Base-by-base conservation (phyloP, 2,797 vertebrate genomes). In the Tauraco hartlaubi region DNA sequence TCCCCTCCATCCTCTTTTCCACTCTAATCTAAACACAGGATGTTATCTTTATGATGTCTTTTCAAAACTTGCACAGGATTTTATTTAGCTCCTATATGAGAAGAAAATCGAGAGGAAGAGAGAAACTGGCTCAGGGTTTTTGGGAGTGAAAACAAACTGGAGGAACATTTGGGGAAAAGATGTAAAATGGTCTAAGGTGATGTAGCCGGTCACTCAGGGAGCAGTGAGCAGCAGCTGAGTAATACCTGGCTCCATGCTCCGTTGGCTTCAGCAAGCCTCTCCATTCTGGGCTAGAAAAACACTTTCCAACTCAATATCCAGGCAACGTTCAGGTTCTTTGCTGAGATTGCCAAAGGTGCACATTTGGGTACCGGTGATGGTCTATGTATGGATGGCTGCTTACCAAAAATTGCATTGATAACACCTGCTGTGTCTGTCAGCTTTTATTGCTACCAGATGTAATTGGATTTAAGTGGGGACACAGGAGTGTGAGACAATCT, bases 351-450 rank as follows among this genome's bases (percentile, higher is more conserved):
- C 94, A 86, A 94, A 81, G 88, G 73, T 91, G 51, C 69, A 82
- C 92, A 52, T 83, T 87, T 88, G 95, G 79, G 90, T 92, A 25
- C 43, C 6, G 2, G 69, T 59, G 66, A 74, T 69, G 77, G 62
- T 66, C 85, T 71, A 0, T 67, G 92, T 8, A 9, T 55, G 85
- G 62, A 78, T 95, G 92, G 91, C 94, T 91, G 91, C 87, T 55
- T 77, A 72, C 92, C 92, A 91, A 78, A 91, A 88, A 20, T 22
- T 5, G 10, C 92, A 26, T 7, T 43, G 81, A 4, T 71, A 58
- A 91, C 94, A 94, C 95, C 96, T 94, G 91, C 92, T 85, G 76
- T 56, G 82, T 84, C 91, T 91, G 87, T 73, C 95, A 94, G 92
- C 62, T 93, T 88, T 92, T 76, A 79, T 63, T 86, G 89, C 94